Evolutionary conservation across 2,888 invertebrate genomes (phyloP), one percentile per base, ranked within the genome.

Genomic region (Clusia tigrina): DNA sequence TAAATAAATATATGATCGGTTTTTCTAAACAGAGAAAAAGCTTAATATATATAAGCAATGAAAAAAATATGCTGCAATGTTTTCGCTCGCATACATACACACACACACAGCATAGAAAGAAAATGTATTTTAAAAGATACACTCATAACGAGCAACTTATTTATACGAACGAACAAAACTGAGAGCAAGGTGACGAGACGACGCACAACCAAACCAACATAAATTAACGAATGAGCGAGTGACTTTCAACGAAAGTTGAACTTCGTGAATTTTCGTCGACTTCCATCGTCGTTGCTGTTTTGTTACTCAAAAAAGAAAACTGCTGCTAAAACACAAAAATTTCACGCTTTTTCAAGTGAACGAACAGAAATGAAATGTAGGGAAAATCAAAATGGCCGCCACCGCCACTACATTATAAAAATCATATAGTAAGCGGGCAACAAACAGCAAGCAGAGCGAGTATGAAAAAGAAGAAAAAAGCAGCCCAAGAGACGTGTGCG

Each of bases 311-410:
- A 48, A 48, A 48, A 48, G 48, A 48, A 48, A 48, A 48, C 48
- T 42, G 42, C n/a, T 42, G n/a, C n/a, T n/a, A 42, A 42, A 42
- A 9, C 12, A 42, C 2, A 48, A 48, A 48, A 18, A 48, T 48
- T 48, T 48, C 48, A 48, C 22, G 48, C 48, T 48, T 48, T 48
- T 48, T 48, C 48, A 48, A 48, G 48, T 48, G 48, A 48, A 48
- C 48, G 15, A 5, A 32, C 32, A 32, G 12, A 32, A 32, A 60
- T 60, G 60, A 52, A 38, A 59, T 60, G 54, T 60, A 72, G 74
- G 76, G 66, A 77, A 73, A 74, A 69, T 68, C 74, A 74, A 74
- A 73, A 74, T 74, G 74, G 74, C 74, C 71, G 65, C 67, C 67
- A 63, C 54, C 5, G 9, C n/a, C 9, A 3, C 3, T 42, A 32